Base-by-base conservation (phyloP, 2,797 vertebrate genomes). In the Heteromormyrus szaboi region DNA sequence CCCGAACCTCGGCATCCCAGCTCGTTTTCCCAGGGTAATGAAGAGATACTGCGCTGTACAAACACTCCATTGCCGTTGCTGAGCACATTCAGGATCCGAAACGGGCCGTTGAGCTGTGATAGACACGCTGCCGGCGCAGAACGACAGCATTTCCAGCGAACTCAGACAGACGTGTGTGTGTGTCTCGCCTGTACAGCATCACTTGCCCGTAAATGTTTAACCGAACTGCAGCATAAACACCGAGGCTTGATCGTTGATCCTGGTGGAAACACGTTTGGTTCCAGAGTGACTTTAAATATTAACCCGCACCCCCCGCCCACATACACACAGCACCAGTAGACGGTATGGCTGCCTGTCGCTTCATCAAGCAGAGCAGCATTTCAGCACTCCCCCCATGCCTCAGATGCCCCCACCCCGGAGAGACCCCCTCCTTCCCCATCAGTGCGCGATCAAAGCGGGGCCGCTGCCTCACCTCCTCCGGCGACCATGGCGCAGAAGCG, bases 401-500 rank as follows among this genome's bases (percentile, higher is more conserved):
- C 65, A 72, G 25, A 72, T 9, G 22, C 25, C 65, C 25, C 65
- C 25, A 2, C 65, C 65, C 33, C 12, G 12, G 65, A 72, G 65
- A 33, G 65, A 37, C 11, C 25, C 65, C 12, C 29, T 72, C 65
- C 65, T 72, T 5, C 17, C 29, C 11, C 65, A 29, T 14, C 22
- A 68, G 4, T 33, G 9, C 2, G 25, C 9, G 9, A 29, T 68
- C 11, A 33, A 29, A 11, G 59, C 3, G 8, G 11, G 11, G 33
- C 12, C 0, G 5, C 68, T 41, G 17, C 72, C 97, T 93, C 96
- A 99, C 97, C 98, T 97, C 96, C 95, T 91, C 96, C 97, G 0
- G 95, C 94, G 90, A 97, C 97, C 97, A 98, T 97, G 92, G 90
- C 92, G 92, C 89, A 92, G 91, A 92, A 2, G 91, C 91, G 91